These are phyloP conservation scores for Pedetes capensis DNA, from an alignment of 2,113 vertebrate genomes.

Conservation along the genomic window DNA sequence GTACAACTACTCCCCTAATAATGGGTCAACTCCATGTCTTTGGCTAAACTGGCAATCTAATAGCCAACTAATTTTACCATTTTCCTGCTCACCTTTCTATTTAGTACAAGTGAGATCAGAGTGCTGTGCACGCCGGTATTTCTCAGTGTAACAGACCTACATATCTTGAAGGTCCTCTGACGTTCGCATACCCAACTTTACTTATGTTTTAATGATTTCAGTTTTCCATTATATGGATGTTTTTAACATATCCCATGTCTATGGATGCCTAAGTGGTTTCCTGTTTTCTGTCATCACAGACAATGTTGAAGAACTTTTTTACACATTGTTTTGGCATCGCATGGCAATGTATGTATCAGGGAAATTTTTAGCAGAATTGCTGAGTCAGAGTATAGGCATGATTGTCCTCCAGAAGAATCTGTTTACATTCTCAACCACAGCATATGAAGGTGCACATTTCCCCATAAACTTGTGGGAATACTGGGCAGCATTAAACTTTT, in stretches of 20 bases:
- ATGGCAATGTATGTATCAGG: neutral
- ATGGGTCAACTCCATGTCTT: neutral
- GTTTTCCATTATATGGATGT: neutral
- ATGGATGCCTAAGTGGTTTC: neutral
- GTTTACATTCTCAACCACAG: neutral
- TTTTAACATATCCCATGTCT: neutral
- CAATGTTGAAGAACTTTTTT: neutral
- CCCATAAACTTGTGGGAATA: neutral
- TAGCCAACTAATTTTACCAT: neutral
- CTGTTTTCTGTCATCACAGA: neutral
- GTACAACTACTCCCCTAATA: neutral
- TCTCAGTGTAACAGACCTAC: neutral
- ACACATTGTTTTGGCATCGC: neutral
- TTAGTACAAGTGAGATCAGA: neutral
- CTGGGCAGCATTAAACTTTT: neutral
- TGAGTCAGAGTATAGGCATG: neutral
- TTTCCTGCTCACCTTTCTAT: neutral
- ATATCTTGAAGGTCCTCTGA: neutral
- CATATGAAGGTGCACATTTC: neutral
- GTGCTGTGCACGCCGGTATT: neutral
- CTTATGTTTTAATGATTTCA: neutral
- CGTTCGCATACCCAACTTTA: neutral
- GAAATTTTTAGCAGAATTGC: neutral
- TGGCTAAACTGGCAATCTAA: neutral
- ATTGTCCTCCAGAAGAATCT: neutral